Evolutionary conservation across 2,113 vertebrate species (phyloP), one percentile per base, ranked within the genome.

Genomic region (Tinamus guttatus): DNA sequence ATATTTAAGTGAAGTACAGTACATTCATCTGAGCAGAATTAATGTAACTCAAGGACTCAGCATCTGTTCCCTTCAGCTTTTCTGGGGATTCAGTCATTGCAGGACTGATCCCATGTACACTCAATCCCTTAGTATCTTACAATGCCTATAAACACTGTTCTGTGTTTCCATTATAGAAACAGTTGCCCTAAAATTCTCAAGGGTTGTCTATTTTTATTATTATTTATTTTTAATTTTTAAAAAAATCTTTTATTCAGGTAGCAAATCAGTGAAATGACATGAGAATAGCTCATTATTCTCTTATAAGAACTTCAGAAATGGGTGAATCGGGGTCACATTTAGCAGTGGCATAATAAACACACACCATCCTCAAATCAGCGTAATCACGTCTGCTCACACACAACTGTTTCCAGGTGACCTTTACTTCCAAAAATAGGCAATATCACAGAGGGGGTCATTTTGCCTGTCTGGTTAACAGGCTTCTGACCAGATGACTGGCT

Each of bases 21-120:
- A 92, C 91, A 95, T 75, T 91, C 85, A 91, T 70, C 92, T 96
- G 86, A 93, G 82, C 91, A 95, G 95, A 96, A 96, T 78, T 95
- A 94, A 97, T 96, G 87, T 68, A 68, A 94, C 75, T 87, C 71
- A 75, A 94, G 93, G 86, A 73, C 89, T 76, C 76, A 8, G 87
- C 89, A 96, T 93, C 93, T 97, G 94, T 96, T 97, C 74, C 8
- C 60, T 74, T 80, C 76, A n/a, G 21, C 40, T 85, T 94, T 92
- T 88, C 92, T 89, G 86, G 43, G 49, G 38, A 85, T 19, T 43
- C 59, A 91, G 69, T 30, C 25, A 85, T 63, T 58, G 82, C 5
- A 16, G 80, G 54, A 69, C 0, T 88, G 85, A 96, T 81, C 80
- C 60, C 74, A 65, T 32, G 59, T 45, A 82, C 54, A 68, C 27